Evolutionary conservation across 2,113 vertebrate genomes (phyloP), one percentile per base, ranked within the genome.

Genomic region (Trogon surrucura): DNA sequence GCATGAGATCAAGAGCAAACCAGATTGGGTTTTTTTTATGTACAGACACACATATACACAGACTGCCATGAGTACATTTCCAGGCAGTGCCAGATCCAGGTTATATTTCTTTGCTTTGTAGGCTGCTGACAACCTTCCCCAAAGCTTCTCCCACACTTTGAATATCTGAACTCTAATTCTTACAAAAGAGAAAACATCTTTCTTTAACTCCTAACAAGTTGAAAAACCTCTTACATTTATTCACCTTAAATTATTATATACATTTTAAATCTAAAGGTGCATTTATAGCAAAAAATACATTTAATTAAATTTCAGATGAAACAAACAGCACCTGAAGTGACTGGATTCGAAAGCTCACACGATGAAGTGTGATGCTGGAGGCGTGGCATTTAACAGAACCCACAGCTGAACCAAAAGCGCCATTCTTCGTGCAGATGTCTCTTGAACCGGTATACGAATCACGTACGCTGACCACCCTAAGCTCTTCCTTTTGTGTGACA

Each of bases 11-110:
- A 80, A 82, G 36, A 58, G n/a, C 32, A 67, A 90, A 77, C 1
- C 4, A 54, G 20, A 15, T 20, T 41, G 41, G 41, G 41, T 11
- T 11, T 64, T 10, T 36, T 34, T 41, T n/a, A 13, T 38, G 7
- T 13, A 30, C 13, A 57, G 8, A 34, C 8, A 9, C 0, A 61
- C 0, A 56, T 10, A 41, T 2, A 58, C 14, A 61, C 8, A 30
- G 18, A 30, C n/a, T 80, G 60, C 29, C 56, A 5, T 41, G 32
- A 66, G 51, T 6, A 32, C n/a, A 41, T 26, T 71, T 30, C 34
- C 74, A 74, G 12, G 13, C 34, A 91, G 54, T 2, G 71, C 6
- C 57, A 71, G 30, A 56, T 13, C 13, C 44, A 20, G 23, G 9
- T 66, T 62, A 7, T 16, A 25, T 64, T 50, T 58, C 16, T 44